These are phyloP conservation scores for Drosophila melanosoma DNA, from an alignment of 2,888 invertebrate species.

Conservation along the genomic window DNA sequence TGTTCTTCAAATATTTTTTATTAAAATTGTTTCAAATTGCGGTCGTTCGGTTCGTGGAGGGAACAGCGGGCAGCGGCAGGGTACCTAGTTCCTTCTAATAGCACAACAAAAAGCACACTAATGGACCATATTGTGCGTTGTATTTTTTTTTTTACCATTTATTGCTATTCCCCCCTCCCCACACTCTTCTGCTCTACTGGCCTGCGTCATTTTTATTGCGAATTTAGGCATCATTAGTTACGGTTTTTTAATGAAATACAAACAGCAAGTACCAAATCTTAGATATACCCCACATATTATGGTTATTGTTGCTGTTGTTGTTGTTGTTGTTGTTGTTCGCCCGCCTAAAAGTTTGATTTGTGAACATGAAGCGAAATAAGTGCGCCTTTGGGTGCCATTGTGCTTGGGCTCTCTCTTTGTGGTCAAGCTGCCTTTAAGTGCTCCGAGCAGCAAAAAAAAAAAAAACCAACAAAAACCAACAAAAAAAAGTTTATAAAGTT, in stretches of 20 bases:
- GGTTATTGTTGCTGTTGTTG: background rate
- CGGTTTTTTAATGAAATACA: conserved; percentile 80
- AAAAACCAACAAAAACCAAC: background rate
- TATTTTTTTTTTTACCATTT: conserved; percentile 30
- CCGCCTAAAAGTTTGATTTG: conserved; percentile 71
- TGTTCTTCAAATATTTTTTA: conserved; percentile 61
- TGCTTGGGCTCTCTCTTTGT: conserved; percentile 57
- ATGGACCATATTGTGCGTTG: conserved; percentile 80
- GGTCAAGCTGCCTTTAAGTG: conserved; percentile 70
- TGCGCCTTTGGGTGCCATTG: conserved; percentile 79
- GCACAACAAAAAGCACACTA: conserved; percentile 73
- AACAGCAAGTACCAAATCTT: conserved; percentile 63
- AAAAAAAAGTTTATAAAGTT: conserved; percentile 66
- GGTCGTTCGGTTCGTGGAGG: conserved; percentile 17
- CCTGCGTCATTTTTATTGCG: conserved; percentile 75
- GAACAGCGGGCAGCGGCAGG: background rate
- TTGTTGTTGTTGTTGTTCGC: background rate
- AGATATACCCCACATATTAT: conserved; percentile 31
- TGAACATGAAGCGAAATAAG: conserved; percentile 70
- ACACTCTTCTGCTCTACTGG: conserved; percentile 8
- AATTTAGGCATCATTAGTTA: conserved; percentile 82
- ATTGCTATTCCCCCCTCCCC: background rate
- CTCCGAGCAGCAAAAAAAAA: conserved; percentile 51
- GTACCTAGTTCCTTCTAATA: conserved; percentile 61
- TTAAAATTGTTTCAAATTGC: conserved; percentile 82